Evolutionary conservation across 2,113 vertebrate species (phyloP).

Genomic region (Theropithecus gelada): DNA sequence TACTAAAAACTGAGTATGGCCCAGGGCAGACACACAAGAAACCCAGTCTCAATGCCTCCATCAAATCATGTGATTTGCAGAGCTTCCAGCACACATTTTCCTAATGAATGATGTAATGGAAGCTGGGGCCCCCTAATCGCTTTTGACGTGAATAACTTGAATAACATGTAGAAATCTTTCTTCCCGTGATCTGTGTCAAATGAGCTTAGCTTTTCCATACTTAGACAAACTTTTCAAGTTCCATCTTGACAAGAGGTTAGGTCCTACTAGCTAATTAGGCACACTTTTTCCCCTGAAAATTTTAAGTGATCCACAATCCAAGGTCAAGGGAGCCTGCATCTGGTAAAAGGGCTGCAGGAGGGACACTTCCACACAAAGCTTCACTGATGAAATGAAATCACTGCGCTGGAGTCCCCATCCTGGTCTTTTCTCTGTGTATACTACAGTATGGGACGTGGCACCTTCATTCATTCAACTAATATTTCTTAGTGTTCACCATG

Average conservation of each 20-base stretch:
- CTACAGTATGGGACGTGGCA: background rate
- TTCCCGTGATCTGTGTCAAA: background rate
- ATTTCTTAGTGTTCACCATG: background rate
- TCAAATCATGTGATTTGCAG: background rate
- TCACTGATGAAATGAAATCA: background rate
- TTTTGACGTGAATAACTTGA: conserved; percentile 42
- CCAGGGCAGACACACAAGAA: conserved; percentile 48
- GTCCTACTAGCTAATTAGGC: background rate
- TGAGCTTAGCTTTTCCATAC: conserved; percentile 29
- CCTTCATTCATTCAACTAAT: background rate
- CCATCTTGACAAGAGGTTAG: background rate
- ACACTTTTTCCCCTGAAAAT: background rate
- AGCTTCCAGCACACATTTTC: background rate
- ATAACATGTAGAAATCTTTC: background rate
- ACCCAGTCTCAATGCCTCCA: conserved; percentile 24
- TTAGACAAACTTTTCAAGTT: conserved; percentile 57
- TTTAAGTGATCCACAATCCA: background rate
- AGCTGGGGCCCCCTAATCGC: conserved; percentile 9
- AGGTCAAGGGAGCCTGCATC: background rate
- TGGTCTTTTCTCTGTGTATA: background rate
- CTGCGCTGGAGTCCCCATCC: background rate
- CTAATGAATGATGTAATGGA: conserved; percentile 23
- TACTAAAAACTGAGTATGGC: conserved; percentile 40
- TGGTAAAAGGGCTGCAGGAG: background rate
- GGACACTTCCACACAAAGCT: background rate